Percentiles rank a stretch among this genome's conserved stretches.
phyloP scores from a whole-genome alignment of 2,888 invertebrate species.

The Xylocampa areola region DNA sequence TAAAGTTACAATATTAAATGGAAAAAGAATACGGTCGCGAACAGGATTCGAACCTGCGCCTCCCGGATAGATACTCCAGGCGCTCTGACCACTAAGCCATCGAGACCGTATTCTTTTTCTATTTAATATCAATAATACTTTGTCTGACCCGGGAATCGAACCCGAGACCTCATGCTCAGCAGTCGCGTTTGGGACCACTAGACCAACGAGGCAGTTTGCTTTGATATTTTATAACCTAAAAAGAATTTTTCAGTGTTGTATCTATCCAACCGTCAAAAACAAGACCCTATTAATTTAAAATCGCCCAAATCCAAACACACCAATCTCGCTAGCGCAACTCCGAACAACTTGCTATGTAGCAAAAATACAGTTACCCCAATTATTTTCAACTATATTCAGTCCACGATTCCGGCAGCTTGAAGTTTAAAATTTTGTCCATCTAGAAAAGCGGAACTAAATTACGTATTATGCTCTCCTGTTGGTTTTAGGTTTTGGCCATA shows the following conservation, averaged over 20 bases:
- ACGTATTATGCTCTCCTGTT: neutral
- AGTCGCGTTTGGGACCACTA: too few species aligned
- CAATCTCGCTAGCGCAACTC: conserved; percentile 12
- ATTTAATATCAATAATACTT: too few species aligned
- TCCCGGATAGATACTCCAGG: too few species aligned
- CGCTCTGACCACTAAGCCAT: too few species aligned
- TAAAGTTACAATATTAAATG: too few species aligned
- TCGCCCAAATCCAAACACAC: conserved; percentile 3
- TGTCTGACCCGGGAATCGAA: too few species aligned
- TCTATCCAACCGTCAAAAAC: neutral
- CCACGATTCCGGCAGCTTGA: conserved; percentile 11
- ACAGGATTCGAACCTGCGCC: too few species aligned
- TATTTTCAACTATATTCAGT: conserved; percentile 25
- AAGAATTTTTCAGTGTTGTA: neutral
- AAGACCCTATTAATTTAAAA: conserved; percentile 2
- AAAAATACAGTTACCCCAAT: conserved; percentile 32
- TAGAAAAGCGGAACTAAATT: conserved; percentile 3
- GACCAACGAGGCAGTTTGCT: too few species aligned
- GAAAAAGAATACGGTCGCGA: too few species aligned
- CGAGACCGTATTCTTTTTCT: too few species aligned
- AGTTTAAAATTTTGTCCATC: conserved; percentile 26
- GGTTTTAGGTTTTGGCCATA: neutral
- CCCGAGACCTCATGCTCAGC: too few species aligned
- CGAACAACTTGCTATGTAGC: conserved; percentile 18
- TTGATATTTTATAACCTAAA: too few species aligned